These are phyloP conservation scores for Pseudomyrmex dendroicus DNA, from an alignment of 1,140 invertebrate species.

Conservation along the genomic window DNA sequence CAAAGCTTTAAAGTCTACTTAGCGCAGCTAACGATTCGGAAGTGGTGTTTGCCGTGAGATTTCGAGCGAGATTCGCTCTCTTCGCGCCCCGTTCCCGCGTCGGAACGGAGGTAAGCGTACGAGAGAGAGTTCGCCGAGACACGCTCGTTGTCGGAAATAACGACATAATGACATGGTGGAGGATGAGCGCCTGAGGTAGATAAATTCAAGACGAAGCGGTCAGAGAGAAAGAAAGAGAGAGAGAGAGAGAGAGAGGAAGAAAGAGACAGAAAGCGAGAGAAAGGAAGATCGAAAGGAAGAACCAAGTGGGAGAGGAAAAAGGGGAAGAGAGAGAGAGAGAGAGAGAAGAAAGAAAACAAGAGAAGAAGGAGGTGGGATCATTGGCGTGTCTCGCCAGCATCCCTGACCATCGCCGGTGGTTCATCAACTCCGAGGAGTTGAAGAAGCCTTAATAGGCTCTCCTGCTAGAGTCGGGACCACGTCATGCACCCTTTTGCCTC, in stretches of 20 bases:
- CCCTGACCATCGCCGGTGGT: conserved; percentile 70
- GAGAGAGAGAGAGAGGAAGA: not conserved
- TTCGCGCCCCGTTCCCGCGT: conserved; percentile 66
- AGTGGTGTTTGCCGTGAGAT: conserved; percentile 67
- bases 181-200: conserved; percentile 81
- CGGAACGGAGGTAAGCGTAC: conserved; percentile 61
- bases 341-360: conserved; percentile 40
- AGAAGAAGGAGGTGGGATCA: conserved; percentile 13
- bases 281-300: conserved; percentile 50
- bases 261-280: conserved; percentile 33
- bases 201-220: conserved; percentile 73
- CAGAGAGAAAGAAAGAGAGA: conserved; percentile 37
- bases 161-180: conserved; percentile 84
- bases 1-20: conserved; percentile 34
- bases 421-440: conserved; percentile 72
- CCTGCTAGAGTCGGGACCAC: conserved; percentile 51
- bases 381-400: conserved; percentile 67
- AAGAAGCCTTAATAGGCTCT: conserved; percentile 71
- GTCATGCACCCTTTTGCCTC: conserved; percentile 72
- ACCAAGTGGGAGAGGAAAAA: conserved; percentile 7
- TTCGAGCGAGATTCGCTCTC: conserved; percentile 65
- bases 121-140: conserved; percentile 78
- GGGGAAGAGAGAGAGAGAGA: not conserved
- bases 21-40: conserved; percentile 61
- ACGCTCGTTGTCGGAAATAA: conserved; percentile 85